Evolutionary conservation across 2,797 vertebrate species (phyloP), one percentile per base, ranked within the genome.

Genomic region (Loriculus beryllinus): DNA sequence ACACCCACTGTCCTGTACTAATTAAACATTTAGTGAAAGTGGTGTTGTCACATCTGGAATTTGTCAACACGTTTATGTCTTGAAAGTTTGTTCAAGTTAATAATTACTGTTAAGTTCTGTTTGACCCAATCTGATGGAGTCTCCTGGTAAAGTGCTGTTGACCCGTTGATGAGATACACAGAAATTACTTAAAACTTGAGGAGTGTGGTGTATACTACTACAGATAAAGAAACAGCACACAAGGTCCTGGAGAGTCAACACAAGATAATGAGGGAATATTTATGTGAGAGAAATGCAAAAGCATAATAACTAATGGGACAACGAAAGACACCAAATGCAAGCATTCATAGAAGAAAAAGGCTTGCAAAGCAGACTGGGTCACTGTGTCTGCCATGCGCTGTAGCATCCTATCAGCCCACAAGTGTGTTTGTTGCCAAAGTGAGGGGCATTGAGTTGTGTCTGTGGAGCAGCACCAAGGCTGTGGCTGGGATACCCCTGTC

Each of bases 351-450:
- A 48, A 71, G 56, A 49, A 81, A 71, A 60, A 28, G n/a, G 6
- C 23, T 75, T 64, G 23, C 48, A 62, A 13, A 68, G 52, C 48
- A 51, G 33, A 6, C 25, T n/a, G 31, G 10, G 7, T 42, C 33
- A 1, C n/a, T 31, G 1, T n/a, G 7, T 33, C 68, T 33, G 43
- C 33, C 3, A 0, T 52, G 54, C 14, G 6, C 22, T 6, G 7
- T 5, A 2, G 1, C 14, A 12, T 83, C 57, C 28, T 37, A 3
- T 51, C 8, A 0, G 1, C 13, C 18, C 37, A 13, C 40, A 13
- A 12, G 0, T 6, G 4, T n/a, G 19, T 5, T 0, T 43, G 29
- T 57, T 54, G 35, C 14, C 19, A 5, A 14, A 60, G n/a, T 22
- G 52, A 49, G 31, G 8, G 19, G 25, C 43, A 20, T 4, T 6